These are phyloP conservation scores for Eupeodes latifasciatus DNA, from an alignment of 2,888 invertebrate species.

Conservation along the genomic window DNA sequence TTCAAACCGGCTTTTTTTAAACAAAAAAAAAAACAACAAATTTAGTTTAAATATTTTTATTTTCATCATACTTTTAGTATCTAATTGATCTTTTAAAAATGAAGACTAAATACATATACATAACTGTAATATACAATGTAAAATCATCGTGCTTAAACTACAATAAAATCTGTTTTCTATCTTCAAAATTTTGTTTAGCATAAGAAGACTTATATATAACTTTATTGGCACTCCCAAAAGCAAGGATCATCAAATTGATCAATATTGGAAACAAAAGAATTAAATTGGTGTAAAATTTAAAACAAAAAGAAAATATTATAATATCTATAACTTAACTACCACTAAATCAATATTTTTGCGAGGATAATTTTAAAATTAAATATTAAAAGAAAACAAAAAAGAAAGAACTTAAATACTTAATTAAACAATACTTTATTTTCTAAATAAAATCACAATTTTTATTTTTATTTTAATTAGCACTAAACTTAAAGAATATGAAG, in stretches of 20 bases:
- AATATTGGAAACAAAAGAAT: background rate
- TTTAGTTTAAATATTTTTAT: conserved; percentile 14
- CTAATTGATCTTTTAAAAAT: conserved; percentile 28
- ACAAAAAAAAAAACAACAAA: conserved; percentile 82
- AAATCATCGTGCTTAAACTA: conserved; percentile 55
- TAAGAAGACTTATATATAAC: conserved; percentile 24
- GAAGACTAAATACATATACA: conserved; percentile 25
- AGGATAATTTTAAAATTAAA: conserved; percentile 27
- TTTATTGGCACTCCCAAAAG: conserved; percentile 62
- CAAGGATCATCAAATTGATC: conserved; percentile 47
- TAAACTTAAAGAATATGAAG: conserved; percentile 12
- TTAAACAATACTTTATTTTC: background rate
- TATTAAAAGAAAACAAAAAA: conserved; percentile 21
- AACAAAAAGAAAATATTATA: background rate
- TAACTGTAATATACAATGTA: conserved; percentile 53
- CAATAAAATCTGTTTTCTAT: conserved; percentile 39
- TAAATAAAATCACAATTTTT: conserved; percentile 21
- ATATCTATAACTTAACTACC: conserved; percentile 20
- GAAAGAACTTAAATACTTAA: background rate
- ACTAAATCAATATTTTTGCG: conserved; percentile 29
- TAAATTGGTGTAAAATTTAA: conserved; percentile 1
- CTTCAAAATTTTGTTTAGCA: conserved; percentile 23
- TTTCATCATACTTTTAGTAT: conserved; percentile 29
- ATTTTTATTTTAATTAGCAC: background rate
- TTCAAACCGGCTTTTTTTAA: no score